phyloP scores from a whole-genome alignment of 2,888 invertebrate species.

The Ophion slaviceki region DNA sequence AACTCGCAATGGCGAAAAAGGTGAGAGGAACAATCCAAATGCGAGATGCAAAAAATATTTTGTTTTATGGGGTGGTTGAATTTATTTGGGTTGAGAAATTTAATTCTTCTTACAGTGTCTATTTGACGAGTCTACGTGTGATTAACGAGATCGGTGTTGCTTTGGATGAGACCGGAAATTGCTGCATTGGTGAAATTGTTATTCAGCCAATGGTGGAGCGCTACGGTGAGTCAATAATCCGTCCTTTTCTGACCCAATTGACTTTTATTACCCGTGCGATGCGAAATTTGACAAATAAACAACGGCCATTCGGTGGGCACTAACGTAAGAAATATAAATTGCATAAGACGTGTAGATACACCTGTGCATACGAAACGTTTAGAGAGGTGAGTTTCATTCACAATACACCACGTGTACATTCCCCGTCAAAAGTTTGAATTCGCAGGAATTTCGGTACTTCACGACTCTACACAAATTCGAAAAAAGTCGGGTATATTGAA shows the following conservation, averaged over 20 bases:
- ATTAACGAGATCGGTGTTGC: constrained; percentile 79
- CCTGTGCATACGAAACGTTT: no score
- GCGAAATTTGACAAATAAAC: constrained; percentile 6
- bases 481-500: no score
- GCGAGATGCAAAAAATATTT: background rate
- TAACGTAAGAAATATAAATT: no score
- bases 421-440: no score
- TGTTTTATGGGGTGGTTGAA: background rate
- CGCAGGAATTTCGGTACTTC: no score
- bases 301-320: no score
- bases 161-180: constrained; percentile 71
- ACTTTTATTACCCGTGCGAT: background rate
- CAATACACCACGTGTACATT: no score
- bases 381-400: no score
- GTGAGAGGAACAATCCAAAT: constrained; percentile 70
- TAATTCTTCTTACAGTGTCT: constrained; percentile 70
- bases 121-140: constrained; percentile 75
- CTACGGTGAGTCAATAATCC: constrained; percentile 43
- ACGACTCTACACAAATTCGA: no score
- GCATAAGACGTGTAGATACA: no score
- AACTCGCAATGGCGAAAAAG: constrained; percentile 77
- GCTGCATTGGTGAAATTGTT: constrained; percentile 78
- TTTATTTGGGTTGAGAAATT: background rate
- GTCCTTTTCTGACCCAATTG: background rate
- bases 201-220: constrained; percentile 70